Evolutionary conservation across 2,888 invertebrate species (phyloP).

Genomic region (Cerceris rybyensis): DNA sequence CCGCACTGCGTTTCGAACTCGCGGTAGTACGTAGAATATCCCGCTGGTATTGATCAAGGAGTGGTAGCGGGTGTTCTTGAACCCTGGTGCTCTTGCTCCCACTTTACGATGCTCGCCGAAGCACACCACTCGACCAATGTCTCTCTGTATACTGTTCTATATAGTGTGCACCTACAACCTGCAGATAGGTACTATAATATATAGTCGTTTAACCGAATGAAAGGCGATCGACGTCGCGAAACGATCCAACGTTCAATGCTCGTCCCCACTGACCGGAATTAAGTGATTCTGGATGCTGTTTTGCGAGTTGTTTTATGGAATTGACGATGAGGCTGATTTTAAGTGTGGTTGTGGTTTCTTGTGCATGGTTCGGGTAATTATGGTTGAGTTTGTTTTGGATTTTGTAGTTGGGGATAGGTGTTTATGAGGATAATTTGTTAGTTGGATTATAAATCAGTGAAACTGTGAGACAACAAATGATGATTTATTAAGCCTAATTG

Average conservation of each 20-base stretch:
- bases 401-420: too few relatives aligned
- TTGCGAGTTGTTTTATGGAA: too few relatives aligned
- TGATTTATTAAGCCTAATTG: too few relatives aligned
- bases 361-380: too few relatives aligned
- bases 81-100: slow-evolving; percentile 75
- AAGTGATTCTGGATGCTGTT: background rate
- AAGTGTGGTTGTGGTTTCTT: too few relatives aligned
- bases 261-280: background rate
- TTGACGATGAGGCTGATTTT: too few relatives aligned
- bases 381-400: too few relatives aligned
- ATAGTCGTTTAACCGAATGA: slow-evolving; percentile 16
- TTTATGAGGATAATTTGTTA: too few relatives aligned
- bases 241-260: background rate
- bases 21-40: slow-evolving; percentile 63
- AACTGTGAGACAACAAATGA: too few relatives aligned
- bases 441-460: too few relatives aligned
- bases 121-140: slow-evolving; percentile 51
- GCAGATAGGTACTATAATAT: background rate
- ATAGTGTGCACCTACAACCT: slow-evolving; percentile 2
- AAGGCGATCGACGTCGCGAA: background rate
- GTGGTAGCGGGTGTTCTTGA: slow-evolving; percentile 78
- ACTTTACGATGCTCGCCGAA: slow-evolving; percentile 72
- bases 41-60: slow-evolving; percentile 76
- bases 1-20: slow-evolving; percentile 52
- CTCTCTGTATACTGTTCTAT: slow-evolving; percentile 15